Evolutionary conservation across 2,797 vertebrate genomes (phyloP).

Genomic region (Jordanella pulchra): DNA sequence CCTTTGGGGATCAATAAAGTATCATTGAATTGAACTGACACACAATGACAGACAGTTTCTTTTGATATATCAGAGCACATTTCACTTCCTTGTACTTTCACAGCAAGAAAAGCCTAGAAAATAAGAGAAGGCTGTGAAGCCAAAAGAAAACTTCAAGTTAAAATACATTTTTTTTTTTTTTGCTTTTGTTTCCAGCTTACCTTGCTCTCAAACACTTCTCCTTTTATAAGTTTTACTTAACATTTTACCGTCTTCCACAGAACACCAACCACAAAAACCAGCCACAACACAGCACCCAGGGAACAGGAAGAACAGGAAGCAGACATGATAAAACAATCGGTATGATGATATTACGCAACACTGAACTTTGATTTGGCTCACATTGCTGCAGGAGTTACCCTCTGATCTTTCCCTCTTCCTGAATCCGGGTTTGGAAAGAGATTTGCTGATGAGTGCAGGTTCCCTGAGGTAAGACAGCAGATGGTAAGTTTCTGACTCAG

Average conservation of each 20-base stretch:
- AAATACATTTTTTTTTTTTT: background rate
- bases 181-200: background rate
- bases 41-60: background rate
- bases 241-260: background rate
- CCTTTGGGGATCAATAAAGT: too few species aligned
- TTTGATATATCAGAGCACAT: background rate
- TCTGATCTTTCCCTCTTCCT: slow-evolving; percentile 48
- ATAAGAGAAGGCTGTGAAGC: background rate
- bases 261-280: slow-evolving; percentile 1
- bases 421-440: slow-evolving; percentile 49
- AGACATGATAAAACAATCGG: slow-evolving; percentile 19
- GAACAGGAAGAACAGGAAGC: slow-evolving; percentile 4
- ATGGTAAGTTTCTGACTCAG: slow-evolving; percentile 73
- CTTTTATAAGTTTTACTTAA: background rate
- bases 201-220: background rate
- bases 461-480: slow-evolving; percentile 60
- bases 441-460: slow-evolving; percentile 67
- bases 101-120: background rate
- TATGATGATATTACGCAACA: slow-evolving; percentile 38
- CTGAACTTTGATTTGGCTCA: slow-evolving; percentile 33
- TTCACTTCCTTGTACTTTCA: background rate
- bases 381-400: slow-evolving; percentile 24
- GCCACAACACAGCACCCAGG: slow-evolving; percentile 8
- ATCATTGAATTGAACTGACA: too few species aligned
- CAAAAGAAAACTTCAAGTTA: background rate